Percentiles rank a stretch among this genome's conserved stretches.
phyloP scores from a whole-genome alignment of 2,797 vertebrate genomes.

The Anguilla pacifica region DNA sequence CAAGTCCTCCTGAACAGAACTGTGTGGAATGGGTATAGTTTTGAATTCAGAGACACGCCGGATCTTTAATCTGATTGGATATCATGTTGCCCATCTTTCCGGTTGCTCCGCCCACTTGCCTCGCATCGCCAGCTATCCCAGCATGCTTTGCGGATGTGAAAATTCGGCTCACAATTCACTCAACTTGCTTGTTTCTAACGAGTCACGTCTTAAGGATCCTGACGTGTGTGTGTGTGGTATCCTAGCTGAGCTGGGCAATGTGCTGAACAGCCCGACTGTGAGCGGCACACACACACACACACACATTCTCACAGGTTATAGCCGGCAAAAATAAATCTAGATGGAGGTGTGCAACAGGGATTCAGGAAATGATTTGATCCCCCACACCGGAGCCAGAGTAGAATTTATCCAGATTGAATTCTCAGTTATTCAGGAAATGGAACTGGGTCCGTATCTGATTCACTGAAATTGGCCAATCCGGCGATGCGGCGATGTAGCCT shows the following conservation, averaged over 20 bases:
- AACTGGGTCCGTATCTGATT: not conserved
- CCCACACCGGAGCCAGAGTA: not conserved
- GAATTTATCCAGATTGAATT: constrained; percentile 16
- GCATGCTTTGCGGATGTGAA: no score
- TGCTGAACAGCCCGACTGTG: not conserved
- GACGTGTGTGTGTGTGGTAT: not conserved
- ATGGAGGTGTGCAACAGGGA: not conserved
- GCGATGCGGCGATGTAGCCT: not conserved
- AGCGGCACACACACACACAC: not conserved
- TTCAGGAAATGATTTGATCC: not conserved
- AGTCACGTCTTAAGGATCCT: not conserved
- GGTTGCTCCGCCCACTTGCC: no score
- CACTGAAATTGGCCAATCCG: not conserved
- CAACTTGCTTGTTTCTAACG: not conserved
- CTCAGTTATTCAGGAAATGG: constrained; percentile 5
- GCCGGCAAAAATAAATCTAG: not conserved
- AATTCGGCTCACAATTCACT: no score
- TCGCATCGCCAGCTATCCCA: no score
- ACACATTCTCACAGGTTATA: no score
- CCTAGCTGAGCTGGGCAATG: not conserved
- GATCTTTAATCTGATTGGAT: no score
- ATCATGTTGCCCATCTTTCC: no score
- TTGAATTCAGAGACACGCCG: no score
- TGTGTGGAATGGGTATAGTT: no score
- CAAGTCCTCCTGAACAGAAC: no score